Conservation (phyloP, 1,140 invertebrate species). For the Bombyx mori region ASM3026992v2 NC_085121.1:2314001-2314500, state of each 20-base stretch:
- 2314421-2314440: slow-evolving; percentile 15
- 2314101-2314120: slow-evolving; percentile 29
- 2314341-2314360: no score
- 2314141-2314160: slow-evolving; percentile 40
- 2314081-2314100: not conserved
- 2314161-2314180: slow-evolving; percentile 51
- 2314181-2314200: slow-evolving; percentile 62
- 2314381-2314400: no score
- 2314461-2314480: slow-evolving; percentile 50
- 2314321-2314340: no score
- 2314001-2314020: no score
- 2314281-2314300: no score
- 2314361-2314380: no score
- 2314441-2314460: slow-evolving; percentile 64
- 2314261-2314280: no score
- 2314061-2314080: not conserved
- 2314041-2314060: not conserved
- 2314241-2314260: no score
- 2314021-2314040: no score
- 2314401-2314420: slow-evolving; percentile 5
- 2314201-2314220: slow-evolving; percentile 14
- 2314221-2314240: no score
- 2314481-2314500: slow-evolving; percentile 25
- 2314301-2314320: no score
- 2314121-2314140: slow-evolving; percentile 46